Base-by-base conservation (phyloP, 2,797 vertebrate species). In the Darevskia nairensis region DNA sequence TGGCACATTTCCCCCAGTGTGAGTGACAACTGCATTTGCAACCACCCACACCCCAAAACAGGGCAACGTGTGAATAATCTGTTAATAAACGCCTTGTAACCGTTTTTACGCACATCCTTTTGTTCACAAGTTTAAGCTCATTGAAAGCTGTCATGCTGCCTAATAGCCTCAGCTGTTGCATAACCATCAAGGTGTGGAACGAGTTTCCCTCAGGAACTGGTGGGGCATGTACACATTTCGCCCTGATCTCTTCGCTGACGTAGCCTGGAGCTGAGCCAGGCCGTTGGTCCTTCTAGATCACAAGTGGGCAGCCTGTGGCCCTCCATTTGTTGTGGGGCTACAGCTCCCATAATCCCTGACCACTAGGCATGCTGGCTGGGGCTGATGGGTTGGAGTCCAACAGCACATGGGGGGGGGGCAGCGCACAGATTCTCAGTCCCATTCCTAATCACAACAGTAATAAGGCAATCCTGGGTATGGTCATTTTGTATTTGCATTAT, bases 401-500 rank as follows among this genome's bases (percentile, higher is more conserved):
- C 6, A 64, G 61, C 21, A 61, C 21, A 61, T 21, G 59, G 17
- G 46, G 46, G 46, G 9, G 50, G 50, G 50, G 50, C 17, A 23
- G 19, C 5, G 0, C 59, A 61, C 59, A 61, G 59, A 23, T 64
- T 64, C 21, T 64, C 61, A 55, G 15, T 15, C 92, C 91, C 89
- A 89, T 90, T 93, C 87, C 66, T 94, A 90, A 90, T 95, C 95
- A 91, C 88, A 92, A 55, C 61, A 88, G 80, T 68, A 88, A 94
- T 93, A 92, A 93, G 87, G 84, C 91, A 92, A 91, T 94, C 91
- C 91, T 91, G 89, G 93, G 94, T 93, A 92, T 80, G 92, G 92
- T 84, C 76, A 82, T 84, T 80, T 91, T n/a, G 35, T 72, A 76
- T 71, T 88, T 72, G 27, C n/a, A 88, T 25, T 68, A 41, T 94